Evolutionary conservation across 2,113 vertebrate species (phyloP).

Genomic region (Aptenodytes patagonicus): DNA sequence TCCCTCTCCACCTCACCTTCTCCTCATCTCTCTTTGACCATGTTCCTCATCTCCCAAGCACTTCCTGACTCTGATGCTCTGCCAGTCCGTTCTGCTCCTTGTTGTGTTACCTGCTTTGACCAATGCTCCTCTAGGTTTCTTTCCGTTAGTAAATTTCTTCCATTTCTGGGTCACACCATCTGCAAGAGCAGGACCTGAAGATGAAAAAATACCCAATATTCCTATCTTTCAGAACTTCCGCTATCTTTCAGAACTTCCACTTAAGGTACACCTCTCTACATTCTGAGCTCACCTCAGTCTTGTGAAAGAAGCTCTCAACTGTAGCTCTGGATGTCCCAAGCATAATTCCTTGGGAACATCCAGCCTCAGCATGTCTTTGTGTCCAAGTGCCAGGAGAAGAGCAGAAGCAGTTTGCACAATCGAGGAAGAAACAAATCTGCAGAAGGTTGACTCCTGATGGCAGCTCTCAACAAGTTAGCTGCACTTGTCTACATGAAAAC

Average conservation of each 20-base stretch:
- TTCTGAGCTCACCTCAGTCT: not conserved
- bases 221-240: not conserved
- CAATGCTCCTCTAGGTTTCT: not conserved
- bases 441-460: not conserved
- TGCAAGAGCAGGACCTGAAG: not conserved
- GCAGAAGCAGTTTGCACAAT: not conserved
- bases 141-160: not conserved
- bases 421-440: not conserved
- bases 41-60: fast-evolving
- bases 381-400: not conserved
- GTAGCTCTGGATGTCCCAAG: not conserved
- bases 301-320: not conserved
- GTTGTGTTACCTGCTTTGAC: not conserved
- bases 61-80: not conserved
- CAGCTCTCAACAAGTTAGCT: not conserved
- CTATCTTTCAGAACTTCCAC: not conserved
- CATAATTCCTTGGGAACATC: not conserved
- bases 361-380: not conserved
- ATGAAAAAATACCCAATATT: not conserved
- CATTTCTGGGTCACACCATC: not conserved
- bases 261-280: not conserved
- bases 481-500: not conserved
- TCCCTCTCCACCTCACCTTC: not conserved
- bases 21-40: not conserved
- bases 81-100: not conserved